A percentile compares a stretch with the other conserved stretches of the same genome.
phyloP scores from a whole-genome alignment of 2,888 invertebrate genomes.

The Drosophila prostipennis region DNA sequence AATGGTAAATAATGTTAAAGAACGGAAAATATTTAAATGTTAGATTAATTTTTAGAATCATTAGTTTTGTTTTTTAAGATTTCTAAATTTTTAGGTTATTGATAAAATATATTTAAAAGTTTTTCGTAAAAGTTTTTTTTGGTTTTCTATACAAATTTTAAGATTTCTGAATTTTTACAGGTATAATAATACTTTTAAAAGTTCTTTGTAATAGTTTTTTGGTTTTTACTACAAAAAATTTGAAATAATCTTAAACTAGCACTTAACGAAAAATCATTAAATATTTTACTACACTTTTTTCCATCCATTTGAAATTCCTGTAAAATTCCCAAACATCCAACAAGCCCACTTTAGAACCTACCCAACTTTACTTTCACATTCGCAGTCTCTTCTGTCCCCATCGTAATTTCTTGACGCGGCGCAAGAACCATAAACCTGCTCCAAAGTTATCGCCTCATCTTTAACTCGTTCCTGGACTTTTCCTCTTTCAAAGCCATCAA shows the following conservation, averaged over 20 bases:
- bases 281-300: not conserved
- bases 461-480: slow-evolving; percentile 9
- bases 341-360: not conserved
- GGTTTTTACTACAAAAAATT: not conserved
- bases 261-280: not conserved
- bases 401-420: not conserved
- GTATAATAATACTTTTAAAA: too few species aligned
- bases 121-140: too few species aligned
- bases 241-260: not conserved
- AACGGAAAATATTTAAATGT: not conserved
- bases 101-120: too few species aligned
- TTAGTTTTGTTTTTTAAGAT: too few species aligned
- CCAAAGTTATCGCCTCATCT: slow-evolving; percentile 24
- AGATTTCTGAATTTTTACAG: too few species aligned
- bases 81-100: too few species aligned
- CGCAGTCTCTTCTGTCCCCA: not conserved
- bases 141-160: too few species aligned
- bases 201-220: too few species aligned
- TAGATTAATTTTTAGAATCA: too few species aligned
- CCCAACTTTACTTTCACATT: slow-evolving; percentile 27
- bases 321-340: not conserved
- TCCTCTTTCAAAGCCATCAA: slow-evolving; percentile 28
- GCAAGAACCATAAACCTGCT: slow-evolving; percentile 26
- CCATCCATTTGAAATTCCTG: not conserved
- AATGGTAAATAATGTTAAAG: not conserved